A percentile compares a stretch with the other conserved stretches of the same genome.
phyloP scores from a whole-genome alignment of 2,888 invertebrate species.

The Abrostola tripartita region DNA sequence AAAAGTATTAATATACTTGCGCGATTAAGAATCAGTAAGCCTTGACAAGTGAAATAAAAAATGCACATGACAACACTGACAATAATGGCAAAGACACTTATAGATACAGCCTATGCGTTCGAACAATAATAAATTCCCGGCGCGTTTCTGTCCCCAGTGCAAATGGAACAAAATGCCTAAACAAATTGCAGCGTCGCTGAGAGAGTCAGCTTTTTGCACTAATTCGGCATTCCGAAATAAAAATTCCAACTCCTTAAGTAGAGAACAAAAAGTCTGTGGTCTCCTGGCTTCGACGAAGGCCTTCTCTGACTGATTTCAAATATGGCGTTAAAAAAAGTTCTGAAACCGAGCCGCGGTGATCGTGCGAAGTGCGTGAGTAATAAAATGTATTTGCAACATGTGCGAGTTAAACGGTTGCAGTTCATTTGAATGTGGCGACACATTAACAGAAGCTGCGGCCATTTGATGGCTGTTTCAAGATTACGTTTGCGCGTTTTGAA shows the following conservation, averaged over 20 bases:
- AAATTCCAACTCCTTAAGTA: slow-evolving; percentile 85
- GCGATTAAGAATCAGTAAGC: too few species aligned
- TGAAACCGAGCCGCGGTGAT: slow-evolving; percentile 68
- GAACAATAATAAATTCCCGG: slow-evolving; percentile 77
- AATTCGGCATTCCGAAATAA: slow-evolving; percentile 89
- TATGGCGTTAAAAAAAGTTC: slow-evolving; percentile 69
- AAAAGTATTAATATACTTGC: too few species aligned
- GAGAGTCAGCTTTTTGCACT: slow-evolving; percentile 85
- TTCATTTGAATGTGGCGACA: slow-evolving; percentile 40
- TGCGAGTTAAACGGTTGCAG: slow-evolving; percentile 44
- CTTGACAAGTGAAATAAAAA: not conserved
- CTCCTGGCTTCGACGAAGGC: slow-evolving; percentile 75
- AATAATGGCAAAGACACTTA: slow-evolving; percentile 54
- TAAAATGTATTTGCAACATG: slow-evolving; percentile 54
- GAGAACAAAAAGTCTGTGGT: slow-evolving; percentile 73
- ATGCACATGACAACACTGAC: slow-evolving; percentile 18
- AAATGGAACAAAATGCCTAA: slow-evolving; percentile 86
- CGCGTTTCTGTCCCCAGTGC: slow-evolving; percentile 70
- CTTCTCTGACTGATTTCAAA: slow-evolving; percentile 65
- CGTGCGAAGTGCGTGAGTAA: slow-evolving; percentile 44
- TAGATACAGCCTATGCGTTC: slow-evolving; percentile 69
- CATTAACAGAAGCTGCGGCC: slow-evolving; percentile 16
- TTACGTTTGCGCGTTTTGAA: slow-evolving; percentile 1
- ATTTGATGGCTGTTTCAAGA: slow-evolving; percentile 3
- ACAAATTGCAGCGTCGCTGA: slow-evolving; percentile 83